phyloP scores from a whole-genome alignment of 2,113 vertebrate genomes.

The Ailurus styani region DNA sequence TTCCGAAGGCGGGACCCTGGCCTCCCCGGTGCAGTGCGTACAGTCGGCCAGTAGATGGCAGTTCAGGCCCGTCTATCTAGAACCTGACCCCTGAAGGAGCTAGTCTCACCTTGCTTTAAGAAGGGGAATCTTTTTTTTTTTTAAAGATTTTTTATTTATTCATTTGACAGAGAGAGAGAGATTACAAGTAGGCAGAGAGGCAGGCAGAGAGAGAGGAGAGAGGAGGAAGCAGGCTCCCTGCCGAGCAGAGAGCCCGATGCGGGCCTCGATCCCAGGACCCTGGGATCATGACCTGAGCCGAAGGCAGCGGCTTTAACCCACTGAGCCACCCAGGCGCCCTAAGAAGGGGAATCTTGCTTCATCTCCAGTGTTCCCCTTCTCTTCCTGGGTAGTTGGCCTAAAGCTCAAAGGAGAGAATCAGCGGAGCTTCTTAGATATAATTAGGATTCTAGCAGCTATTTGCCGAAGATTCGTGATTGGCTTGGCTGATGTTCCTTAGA shows the following conservation, averaged over 20 bases:
- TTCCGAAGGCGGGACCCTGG: not conserved
- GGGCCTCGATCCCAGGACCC: no score
- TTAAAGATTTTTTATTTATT: no score
- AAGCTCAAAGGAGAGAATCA: not conserved
- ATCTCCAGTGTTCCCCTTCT: not conserved
- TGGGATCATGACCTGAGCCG: no score
- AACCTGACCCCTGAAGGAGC: accelerated
- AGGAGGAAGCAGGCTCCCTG: no score
- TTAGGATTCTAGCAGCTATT: not conserved
- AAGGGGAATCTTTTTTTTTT: not conserved
- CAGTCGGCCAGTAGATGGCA: constrained; percentile 42
- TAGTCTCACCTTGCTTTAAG: not conserved
- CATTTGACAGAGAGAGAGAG: no score
- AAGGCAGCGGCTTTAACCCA: no score
- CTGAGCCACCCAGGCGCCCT: no score
- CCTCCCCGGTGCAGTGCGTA: not conserved
- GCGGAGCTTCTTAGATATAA: not conserved
- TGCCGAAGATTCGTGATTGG: not conserved
- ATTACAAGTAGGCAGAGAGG: no score
- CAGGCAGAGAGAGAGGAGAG: no score
- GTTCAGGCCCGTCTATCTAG: not conserved
- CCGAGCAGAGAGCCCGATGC: no score
- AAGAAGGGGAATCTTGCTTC: not conserved
- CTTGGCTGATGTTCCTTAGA: not conserved
- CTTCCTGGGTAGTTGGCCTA: not conserved